Evolutionary conservation across 92 coral and sea anemone species (phyloP).

Genomic region (Bergia sp.): DNA sequence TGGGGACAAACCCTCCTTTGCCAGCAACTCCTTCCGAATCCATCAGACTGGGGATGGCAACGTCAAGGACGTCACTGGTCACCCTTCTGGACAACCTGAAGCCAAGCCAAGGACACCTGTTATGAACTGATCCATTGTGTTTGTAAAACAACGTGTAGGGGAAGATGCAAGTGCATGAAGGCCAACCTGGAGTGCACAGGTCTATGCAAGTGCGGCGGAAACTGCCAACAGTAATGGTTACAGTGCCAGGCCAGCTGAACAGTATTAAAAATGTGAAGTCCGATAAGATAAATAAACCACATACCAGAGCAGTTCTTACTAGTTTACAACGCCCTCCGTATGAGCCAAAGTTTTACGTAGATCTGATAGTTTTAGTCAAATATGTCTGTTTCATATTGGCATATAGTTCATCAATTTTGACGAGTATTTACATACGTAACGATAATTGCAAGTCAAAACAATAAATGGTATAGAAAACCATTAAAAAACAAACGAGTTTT

Average conservation of each 20-base stretch:
- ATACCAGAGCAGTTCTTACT: conserved; percentile 8
- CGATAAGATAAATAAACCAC: background rate
- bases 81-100: conserved; percentile 58
- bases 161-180: conserved; percentile 71
- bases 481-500: background rate
- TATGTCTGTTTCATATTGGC: background rate
- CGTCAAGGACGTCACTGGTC: conserved; percentile 58
- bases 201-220: conserved; percentile 70
- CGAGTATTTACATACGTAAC: background rate
- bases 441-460: background rate
- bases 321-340: background rate
- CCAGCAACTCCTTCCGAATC: conserved; percentile 61
- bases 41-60: conserved; percentile 72
- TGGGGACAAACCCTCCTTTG: conserved; percentile 61
- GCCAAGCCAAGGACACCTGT: background rate
- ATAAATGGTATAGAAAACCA: background rate
- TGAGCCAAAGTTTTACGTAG: background rate
- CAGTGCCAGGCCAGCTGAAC: conserved; percentile 31
- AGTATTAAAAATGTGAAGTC: background rate
- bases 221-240: conserved; percentile 39
- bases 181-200: conserved; percentile 67
- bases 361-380: background rate
- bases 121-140: conserved; percentile 29
- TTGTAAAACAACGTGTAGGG: conserved; percentile 63
- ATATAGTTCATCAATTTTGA: background rate